Evolutionary conservation across 2,888 invertebrate genomes (phyloP), one percentile per base, ranked within the genome.

Genomic region (Tethea ocularis): DNA sequence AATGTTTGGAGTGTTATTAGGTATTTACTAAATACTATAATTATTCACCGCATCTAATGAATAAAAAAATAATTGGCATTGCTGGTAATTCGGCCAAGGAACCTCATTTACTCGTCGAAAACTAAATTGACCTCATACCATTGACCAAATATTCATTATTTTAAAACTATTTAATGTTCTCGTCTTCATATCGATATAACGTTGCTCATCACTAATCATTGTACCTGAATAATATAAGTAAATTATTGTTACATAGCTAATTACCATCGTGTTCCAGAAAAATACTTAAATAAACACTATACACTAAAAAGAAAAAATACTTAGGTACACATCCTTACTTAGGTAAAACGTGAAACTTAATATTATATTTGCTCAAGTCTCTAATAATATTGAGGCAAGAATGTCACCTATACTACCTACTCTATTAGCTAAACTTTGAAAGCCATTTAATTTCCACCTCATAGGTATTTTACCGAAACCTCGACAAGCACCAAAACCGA

Each of bases 401-500:
- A 41, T 41, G 7, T 17, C 1, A 7, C n/a, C 41, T 17, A 41
- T 8, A 17, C 17, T 8, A 8, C 3, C 8, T 17, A 17, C 6
- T 41, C 15, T 17, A 17, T 17, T 6, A 41, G 11, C 20, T 23
- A 38, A 52, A 56, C 20, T 33, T 13, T 59, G 53, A 59, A 64
- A 60, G 69, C 71, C 74, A 29, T 36, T 20, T 33, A 53, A 53
- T 29, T 17, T 29, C 17, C 17, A 53, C 17, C 26, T 58, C 59
- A 51, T 53, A n/a, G n/a, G n/a, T n/a, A 57, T 41, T 11, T 59
- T 57, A 58, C 20, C 63, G 57, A 58, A 53, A 57, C 55, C 51
- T 23, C 36, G 57, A 59, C 53, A 61, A 56, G 58, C 60, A 61
- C 57, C 56, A 60, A 53, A 61, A 52, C 64, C 67, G 69, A 75